Conservation (phyloP, 1,140 invertebrate species). For the Bombus cullumanus region DNA sequence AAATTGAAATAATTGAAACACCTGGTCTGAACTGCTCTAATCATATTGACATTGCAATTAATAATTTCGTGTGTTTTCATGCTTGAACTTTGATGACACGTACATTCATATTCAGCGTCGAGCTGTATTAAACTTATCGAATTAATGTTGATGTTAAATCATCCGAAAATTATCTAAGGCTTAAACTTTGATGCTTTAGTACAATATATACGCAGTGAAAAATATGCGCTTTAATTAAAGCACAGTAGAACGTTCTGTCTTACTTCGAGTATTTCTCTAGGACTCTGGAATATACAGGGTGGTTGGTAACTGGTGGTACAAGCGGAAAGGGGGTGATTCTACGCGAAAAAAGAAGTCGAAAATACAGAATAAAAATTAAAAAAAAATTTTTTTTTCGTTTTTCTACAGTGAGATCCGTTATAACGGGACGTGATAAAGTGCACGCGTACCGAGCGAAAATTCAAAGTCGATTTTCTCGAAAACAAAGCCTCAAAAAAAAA, state of each 20-base stretch:
- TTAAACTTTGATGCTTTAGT: neutral
- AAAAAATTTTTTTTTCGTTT: no score
- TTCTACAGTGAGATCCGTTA: no score
- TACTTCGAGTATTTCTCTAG: neutral
- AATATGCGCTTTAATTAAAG: neutral
- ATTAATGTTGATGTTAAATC: conserved; percentile 9
- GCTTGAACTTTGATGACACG: neutral
- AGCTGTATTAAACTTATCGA: conserved; percentile 14
- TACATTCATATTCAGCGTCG: neutral
- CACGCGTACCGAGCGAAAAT: no score
- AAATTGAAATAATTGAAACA: neutral
- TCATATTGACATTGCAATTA: neutral
- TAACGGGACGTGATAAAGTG: no score
- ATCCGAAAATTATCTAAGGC: neutral
- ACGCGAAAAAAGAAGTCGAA: no score
- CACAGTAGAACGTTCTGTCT: neutral
- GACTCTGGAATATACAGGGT: neutral
- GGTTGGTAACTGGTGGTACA: no score
- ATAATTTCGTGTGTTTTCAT: neutral
- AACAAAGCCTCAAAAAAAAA: no score
- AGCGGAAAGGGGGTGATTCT: no score
- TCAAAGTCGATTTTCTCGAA: no score
- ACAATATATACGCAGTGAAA: neutral
- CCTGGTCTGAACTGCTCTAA: neutral
- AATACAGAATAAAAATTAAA: no score